phyloP scores from a whole-genome alignment of 2,888 invertebrate genomes.

The Pseudoips prasinana region DNA sequence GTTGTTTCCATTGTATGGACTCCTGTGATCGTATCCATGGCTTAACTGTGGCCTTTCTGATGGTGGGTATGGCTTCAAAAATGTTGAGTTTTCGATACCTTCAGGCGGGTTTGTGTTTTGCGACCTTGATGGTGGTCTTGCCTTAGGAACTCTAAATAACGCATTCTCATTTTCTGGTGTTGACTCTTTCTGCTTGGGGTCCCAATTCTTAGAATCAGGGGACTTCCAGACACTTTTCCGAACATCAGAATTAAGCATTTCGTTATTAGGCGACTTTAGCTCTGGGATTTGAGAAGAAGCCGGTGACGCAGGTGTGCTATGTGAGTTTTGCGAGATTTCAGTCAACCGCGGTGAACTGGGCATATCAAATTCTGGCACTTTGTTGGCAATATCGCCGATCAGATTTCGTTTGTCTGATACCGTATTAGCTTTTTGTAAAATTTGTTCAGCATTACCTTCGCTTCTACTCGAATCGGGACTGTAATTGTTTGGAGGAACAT shows the following conservation, averaged over 20 bases:
- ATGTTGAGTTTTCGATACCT: constrained; percentile 77
- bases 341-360: constrained; percentile 69
- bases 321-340: constrained; percentile 70
- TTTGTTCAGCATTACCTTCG: constrained; percentile 66
- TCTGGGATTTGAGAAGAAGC: constrained; percentile 62
- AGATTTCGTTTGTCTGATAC: constrained; percentile 59
- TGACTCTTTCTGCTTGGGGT: constrained; percentile 66
- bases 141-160: constrained; percentile 84
- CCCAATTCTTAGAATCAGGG: constrained; percentile 73
- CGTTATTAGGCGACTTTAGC: constrained; percentile 65
- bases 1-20: constrained; percentile 63
- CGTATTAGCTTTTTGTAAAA: constrained; percentile 45
- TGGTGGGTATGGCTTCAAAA: constrained; percentile 84
- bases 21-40: constrained; percentile 71
- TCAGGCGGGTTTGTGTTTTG: constrained; percentile 77
- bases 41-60: constrained; percentile 67
- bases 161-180: constrained; percentile 72
- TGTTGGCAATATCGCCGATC: constrained; percentile 54
- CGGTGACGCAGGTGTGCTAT: constrained; percentile 66
- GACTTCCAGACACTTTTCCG: constrained; percentile 75
- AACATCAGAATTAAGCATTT: constrained; percentile 49
- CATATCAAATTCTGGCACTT: constrained; percentile 72
- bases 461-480: constrained; percentile 78
- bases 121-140: constrained; percentile 83
- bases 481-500: constrained; percentile 71